These are phyloP conservation scores for Lerema accius DNA, from an alignment of 1,140 invertebrate genomes.

Conservation along the genomic window DNA sequence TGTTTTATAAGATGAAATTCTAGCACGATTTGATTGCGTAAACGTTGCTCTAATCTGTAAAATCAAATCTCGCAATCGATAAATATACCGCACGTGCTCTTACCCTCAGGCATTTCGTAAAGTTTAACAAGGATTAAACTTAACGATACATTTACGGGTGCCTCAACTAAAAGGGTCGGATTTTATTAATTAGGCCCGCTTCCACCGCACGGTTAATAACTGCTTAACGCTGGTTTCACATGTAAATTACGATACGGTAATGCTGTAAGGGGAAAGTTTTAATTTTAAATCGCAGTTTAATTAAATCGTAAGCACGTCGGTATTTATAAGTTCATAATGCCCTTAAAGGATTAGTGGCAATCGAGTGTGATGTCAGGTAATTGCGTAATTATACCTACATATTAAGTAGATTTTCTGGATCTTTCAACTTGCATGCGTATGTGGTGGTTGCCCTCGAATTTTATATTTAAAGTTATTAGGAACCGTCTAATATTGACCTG, in stretches of 20 bases:
- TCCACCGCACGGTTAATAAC: neutral
- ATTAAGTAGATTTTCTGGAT: too few species aligned
- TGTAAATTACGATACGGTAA: neutral
- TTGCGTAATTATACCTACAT: too few species aligned
- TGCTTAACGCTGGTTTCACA: neutral
- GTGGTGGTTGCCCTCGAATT: too few species aligned
- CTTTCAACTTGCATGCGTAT: too few species aligned
- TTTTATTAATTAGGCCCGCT: constrained; percentile 1
- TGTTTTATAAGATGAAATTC: too few species aligned
- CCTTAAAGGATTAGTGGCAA: neutral
- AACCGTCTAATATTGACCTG: too few species aligned
- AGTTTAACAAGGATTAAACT: neutral
- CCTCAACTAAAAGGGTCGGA: neutral
- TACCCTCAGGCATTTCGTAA: neutral
- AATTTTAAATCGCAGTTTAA: neutral
- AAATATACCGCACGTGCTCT: too few species aligned
- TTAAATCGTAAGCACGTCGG: neutral
- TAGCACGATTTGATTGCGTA: too few species aligned
- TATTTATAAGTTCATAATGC: neutral
- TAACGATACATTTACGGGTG: neutral
- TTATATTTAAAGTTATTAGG: too few species aligned
- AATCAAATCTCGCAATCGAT: too few species aligned
- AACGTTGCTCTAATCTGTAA: too few species aligned
- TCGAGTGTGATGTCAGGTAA: too few species aligned
- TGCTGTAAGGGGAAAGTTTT: neutral